phyloP scores from a whole-genome alignment of 92 coral and sea anemone genomes.

The Actinernus sp. region DNA sequence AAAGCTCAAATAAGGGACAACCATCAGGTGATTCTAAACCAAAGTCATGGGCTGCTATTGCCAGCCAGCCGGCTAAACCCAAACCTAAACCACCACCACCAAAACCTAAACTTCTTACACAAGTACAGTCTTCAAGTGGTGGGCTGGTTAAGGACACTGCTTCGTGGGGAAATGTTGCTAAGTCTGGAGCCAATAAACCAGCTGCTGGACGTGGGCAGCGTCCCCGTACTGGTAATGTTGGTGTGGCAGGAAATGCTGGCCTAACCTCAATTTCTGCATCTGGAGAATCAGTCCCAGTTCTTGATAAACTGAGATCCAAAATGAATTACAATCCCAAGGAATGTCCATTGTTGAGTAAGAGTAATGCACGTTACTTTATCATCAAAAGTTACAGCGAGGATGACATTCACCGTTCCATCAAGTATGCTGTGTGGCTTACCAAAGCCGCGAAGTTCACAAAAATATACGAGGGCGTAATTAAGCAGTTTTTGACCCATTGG shows the following conservation, averaged over 20 bases:
- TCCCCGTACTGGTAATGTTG: constrained; percentile 73
- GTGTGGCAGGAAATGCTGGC: constrained; percentile 88
- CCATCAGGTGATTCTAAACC: constrained; percentile 84
- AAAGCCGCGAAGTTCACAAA: too few relatives aligned
- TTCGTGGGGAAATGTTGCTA: constrained; percentile 95
- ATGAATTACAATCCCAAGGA: constrained; percentile 96
- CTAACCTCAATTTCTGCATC: constrained; percentile 71
- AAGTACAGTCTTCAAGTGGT: constrained; percentile 45
- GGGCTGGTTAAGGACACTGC: constrained; percentile 74
- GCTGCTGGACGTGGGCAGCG: constrained; percentile 88
- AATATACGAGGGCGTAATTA: too few relatives aligned
- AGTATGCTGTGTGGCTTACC: constrained; percentile 99
- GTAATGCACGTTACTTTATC: constrained; percentile 95
- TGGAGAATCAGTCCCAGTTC: constrained; percentile 89
- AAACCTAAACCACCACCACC: constrained; percentile 96
- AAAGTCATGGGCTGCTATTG: constrained; percentile 99
- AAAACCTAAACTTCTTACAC: constrained; percentile 82
- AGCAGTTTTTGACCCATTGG: too few relatives aligned
- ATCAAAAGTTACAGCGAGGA: constrained; percentile 99
- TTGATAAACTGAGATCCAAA: constrained; percentile 90
- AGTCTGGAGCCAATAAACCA: constrained; percentile 85
- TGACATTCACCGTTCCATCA: constrained; percentile 99
- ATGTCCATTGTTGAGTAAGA: constrained; percentile 69
- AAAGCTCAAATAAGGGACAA: constrained; percentile 13
- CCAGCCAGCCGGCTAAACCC: constrained; percentile 99